phyloP scores from a whole-genome alignment of 2,113 vertebrate species.

The Baryphthengus martii region DNA sequence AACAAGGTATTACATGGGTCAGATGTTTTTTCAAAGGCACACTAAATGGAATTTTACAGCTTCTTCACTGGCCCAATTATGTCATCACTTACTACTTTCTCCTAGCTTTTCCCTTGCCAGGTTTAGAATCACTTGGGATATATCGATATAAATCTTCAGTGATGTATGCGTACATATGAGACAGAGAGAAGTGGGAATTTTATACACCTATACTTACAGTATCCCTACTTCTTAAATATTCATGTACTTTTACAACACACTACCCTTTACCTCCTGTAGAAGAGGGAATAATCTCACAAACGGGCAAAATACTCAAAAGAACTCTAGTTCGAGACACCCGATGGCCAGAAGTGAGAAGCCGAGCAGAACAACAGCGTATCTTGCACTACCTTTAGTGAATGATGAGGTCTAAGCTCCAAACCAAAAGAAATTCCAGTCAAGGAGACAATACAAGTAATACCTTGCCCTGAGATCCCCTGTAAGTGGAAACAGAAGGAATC shows the following conservation, averaged over 20 bases:
- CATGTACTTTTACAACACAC: neutral
- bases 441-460: neutral
- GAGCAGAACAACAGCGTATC: accelerated
- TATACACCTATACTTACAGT: neutral
- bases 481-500: neutral
- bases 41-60: slow-evolving; percentile 59
- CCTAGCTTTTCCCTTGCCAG: neutral
- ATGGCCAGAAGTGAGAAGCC: accelerated
- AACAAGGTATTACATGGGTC: slow-evolving; percentile 45
- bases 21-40: slow-evolving; percentile 32
- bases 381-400: neutral
- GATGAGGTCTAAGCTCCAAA: neutral
- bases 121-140: neutral
- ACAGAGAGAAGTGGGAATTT: neutral
- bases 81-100: slow-evolving; percentile 18
- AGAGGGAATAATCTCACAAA: neutral
- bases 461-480: neutral
- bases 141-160: neutral
- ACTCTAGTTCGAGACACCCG: neutral
- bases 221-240: neutral
- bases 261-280: neutral
- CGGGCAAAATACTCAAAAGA: neutral
- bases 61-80: slow-evolving; percentile 41
- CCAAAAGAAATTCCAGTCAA: slow-evolving; percentile 16
- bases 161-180: neutral